Conservation (phyloP, 2,888 invertebrate species). For the Nephrotoma appendiculata region DNA sequence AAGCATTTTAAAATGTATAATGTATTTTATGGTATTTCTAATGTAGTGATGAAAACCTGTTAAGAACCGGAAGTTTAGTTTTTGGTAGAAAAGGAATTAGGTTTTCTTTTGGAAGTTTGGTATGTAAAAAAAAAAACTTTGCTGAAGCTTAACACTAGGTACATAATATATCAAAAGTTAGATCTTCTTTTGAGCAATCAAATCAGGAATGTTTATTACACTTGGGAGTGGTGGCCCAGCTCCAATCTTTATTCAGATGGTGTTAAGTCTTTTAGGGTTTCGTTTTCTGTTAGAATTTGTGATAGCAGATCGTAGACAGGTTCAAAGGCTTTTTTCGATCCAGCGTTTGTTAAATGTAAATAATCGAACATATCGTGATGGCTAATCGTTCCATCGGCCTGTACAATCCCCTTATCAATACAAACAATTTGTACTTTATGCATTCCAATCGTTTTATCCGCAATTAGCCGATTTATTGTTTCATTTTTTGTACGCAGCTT, state of each 20-base stretch:
- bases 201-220: neutral
- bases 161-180: neutral
- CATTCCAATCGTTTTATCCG: slow-evolving; percentile 45
- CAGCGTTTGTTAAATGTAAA: slow-evolving; percentile 71
- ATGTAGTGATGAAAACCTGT: neutral
- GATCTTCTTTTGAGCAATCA: neutral
- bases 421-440: slow-evolving; percentile 61
- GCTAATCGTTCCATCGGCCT: slow-evolving; percentile 66
- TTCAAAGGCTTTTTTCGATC: slow-evolving; percentile 76
- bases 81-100: neutral
- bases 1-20: neutral
- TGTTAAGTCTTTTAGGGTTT: slow-evolving; percentile 57
- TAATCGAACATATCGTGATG: slow-evolving; percentile 90
- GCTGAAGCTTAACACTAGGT: neutral
- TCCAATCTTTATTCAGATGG: slow-evolving; percentile 43
- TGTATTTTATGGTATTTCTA: neutral
- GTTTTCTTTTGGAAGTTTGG: neutral
- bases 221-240: neutral
- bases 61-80: neutral
- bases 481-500: slow-evolving; percentile 59
- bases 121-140: neutral
- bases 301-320: slow-evolving; percentile 66
- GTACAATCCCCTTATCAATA: slow-evolving; percentile 65
- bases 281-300: slow-evolving; percentile 62
- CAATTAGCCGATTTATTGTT: slow-evolving; percentile 58